Percentiles rank a stretch among this genome's conserved stretches.
phyloP scores from a whole-genome alignment of 2,113 vertebrate species.

The Saimiri boliviensis region DNA sequence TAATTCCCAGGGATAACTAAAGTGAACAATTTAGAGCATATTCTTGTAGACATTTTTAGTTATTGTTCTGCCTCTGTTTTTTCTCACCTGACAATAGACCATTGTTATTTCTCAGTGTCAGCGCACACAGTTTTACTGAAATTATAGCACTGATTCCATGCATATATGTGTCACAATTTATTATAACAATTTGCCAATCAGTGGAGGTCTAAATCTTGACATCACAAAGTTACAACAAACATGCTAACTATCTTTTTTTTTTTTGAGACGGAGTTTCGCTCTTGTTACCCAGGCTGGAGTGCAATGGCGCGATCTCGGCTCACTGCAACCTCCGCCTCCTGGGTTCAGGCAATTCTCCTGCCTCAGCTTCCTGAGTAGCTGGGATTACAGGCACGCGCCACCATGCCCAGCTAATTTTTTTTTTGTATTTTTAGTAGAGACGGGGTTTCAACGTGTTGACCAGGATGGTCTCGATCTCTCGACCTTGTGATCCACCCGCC shows the following conservation, averaged over 20 bases:
- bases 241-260: conserved; percentile 4
- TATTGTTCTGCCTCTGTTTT: background rate
- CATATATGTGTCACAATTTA: background rate
- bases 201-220: background rate
- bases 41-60: background rate
- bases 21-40: background rate
- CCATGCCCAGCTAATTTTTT: too few species aligned
- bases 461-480: too few species aligned
- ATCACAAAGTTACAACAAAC: conserved; percentile 12
- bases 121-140: background rate
- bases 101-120: background rate
- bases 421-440: too few species aligned
- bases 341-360: too few species aligned
- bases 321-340: too few species aligned
- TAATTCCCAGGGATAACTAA: background rate
- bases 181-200: background rate
- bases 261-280: too few species aligned
- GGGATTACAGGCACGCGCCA: too few species aligned
- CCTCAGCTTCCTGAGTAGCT: too few species aligned
- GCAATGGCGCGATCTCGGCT: too few species aligned
- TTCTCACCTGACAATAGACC: background rate
- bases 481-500: too few species aligned
- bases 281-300: too few species aligned
- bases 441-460: too few species aligned
- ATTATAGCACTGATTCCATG: background rate